phyloP scores from a whole-genome alignment of 2,113 vertebrate species.

The Lagenorhynchus albirostris region DNA sequence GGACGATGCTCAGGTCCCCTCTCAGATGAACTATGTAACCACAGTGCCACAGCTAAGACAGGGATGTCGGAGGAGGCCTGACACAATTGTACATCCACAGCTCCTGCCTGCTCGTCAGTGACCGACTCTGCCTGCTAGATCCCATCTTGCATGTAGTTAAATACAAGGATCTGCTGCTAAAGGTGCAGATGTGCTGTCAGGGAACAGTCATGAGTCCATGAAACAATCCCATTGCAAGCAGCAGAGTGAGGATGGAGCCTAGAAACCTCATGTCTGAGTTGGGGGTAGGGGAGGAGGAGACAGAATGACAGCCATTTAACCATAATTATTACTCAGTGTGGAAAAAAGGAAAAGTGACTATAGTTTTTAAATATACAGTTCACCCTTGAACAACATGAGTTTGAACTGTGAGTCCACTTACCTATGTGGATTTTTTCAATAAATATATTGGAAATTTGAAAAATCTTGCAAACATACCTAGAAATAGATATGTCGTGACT shows the following conservation, averaged over 20 bases:
- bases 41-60: not conserved
- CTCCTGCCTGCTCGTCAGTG: not conserved
- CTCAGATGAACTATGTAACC: not conserved
- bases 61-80: not conserved
- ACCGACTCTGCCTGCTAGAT: not conserved
- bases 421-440: not conserved
- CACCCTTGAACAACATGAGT: not conserved
- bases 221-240: not conserved
- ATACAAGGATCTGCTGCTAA: not conserved
- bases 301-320: not conserved
- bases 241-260: not conserved
- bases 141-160: not conserved
- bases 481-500: no score
- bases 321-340: not conserved
- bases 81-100: not conserved
- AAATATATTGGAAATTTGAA: not conserved
- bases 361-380: not conserved
- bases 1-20: not conserved
- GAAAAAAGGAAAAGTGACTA: not conserved
- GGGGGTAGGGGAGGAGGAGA: not conserved
- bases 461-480: no score
- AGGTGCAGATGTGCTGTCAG: not conserved
- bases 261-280: not conserved
- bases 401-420: not conserved
- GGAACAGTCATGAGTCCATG: not conserved